Evolutionary conservation across 2,888 invertebrate species (phyloP), one percentile per base, ranked within the genome.

Genomic region (Thymelicus acteon): DNA sequence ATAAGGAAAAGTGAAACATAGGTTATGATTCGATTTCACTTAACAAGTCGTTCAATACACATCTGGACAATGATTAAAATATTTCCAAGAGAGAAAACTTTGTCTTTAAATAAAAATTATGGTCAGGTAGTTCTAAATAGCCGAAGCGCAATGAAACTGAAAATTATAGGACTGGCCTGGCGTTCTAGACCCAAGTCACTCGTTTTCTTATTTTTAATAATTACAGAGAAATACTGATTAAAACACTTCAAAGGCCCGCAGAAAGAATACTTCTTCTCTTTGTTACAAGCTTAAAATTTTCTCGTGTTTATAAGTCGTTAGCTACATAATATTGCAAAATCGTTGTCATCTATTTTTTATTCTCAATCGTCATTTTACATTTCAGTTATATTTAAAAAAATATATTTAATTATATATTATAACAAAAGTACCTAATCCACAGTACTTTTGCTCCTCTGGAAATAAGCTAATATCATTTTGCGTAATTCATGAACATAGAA

Each of bases 141-240:
- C 40, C 31, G 40, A 62, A 63, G 58, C 19, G 69, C 24, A 60
- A 63, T 69, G 69, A 60, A 63, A 69, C 58, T 40, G 48, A 69
- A 63, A 64, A 69, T 49, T 24, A 69, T 49, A 63, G 58, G 63
- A 24, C 67, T 44, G 44, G 49, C 60, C 44, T 40, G 49, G 54
- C 37, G 8, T 24, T 62, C 62, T 44, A 63, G 60, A 15, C 6
- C 57, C 57, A 13, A 57, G 31, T 57, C 12, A 57, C 15, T 60
- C 19, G 44, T 48, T 13, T 60, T 60, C 60, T 52, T 68, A 62
- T 62, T 47, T 64, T 54, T 62, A 57, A 47, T 68, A 57, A 62
- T 68, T 47, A 68, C 44, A n/a, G 47, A 10, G 67, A 60, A 52
- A 40, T 44, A 13, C 60, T 61, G 52, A 67, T 67, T 67, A 67